Base-by-base conservation (phyloP, 2,113 vertebrate genomes). In the Pelvicachromis taeniatus region DNA sequence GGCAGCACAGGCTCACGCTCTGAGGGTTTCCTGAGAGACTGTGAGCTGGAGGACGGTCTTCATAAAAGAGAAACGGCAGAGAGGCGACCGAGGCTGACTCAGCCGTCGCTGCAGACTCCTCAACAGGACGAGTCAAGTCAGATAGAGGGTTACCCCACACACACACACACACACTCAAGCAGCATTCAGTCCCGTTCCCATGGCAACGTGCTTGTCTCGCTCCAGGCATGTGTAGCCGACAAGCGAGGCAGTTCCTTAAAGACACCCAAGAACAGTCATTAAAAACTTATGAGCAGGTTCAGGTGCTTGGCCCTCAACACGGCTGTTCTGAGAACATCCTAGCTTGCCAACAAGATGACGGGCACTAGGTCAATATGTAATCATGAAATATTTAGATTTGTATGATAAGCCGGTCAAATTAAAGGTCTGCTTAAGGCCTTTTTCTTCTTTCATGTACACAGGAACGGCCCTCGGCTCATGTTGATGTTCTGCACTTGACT, bases 171-270 rank as follows among this genome's bases (percentile, higher is more conserved):
- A 26, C 26, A 26, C 26, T 26, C 26, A 26, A 26, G 38, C 77
- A 85, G 84, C 85, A 58, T 53, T 91, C 89, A 82, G 63, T 55
- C 19, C 0, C 3, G 91, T 95, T 94, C 70, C 90, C 83, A 90
- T 92, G 85, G 85, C 83, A 93, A 92, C 92, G 19, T 2, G 58
- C 59, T 84, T 19, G 45, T 88, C 65, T 90, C 5, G n/a, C 91
- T 87, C 73, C 81, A 79, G 88, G 87, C 85, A 21, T 80, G 45
- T 59, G 79, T 73, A 63, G 75, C 58, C 42, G 45, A 35, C 58
- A 78, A 90, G 85, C 80, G 54, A 86, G 56, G 55, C 54, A 17
- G 52, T 80, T 80, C 80, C 86, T 90, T 53, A 9, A 84, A 89
- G 83, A 83, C 58, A 87, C 84, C 80, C 5, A 52, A 75, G 86